Evolutionary conservation across 2,113 vertebrate species (phyloP).

Genomic region (Amphiprion percula): DNA sequence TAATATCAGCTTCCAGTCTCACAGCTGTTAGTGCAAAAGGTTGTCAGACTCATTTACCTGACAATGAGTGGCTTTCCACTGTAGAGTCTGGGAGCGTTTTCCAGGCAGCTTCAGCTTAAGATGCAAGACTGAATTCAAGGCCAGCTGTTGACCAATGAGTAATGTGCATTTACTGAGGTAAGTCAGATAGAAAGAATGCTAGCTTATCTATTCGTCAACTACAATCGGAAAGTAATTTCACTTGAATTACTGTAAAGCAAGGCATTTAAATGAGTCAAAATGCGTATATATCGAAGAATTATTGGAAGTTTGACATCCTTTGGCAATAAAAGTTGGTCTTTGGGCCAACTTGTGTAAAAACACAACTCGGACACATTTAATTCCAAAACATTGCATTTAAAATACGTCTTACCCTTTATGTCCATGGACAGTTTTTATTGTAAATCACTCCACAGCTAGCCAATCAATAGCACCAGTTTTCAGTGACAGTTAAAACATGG

Average conservation of each 20-base stretch:
- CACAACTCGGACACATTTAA: neutral
- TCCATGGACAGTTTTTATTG: too few relatives aligned
- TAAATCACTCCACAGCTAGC: neutral
- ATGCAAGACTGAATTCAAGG: conserved; percentile 5
- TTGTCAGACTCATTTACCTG: conserved; percentile 32
- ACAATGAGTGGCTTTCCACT: neutral
- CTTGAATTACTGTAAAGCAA: neutral
- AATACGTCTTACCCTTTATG: neutral
- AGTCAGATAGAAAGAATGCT: conserved; percentile 6
- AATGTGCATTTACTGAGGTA: neutral
- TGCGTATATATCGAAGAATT: neutral
- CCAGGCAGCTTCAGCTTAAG: neutral
- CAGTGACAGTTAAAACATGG: conserved; percentile 2
- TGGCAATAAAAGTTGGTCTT: neutral
- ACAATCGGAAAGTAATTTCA: neutral
- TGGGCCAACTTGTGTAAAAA: neutral
- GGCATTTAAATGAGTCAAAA: neutral
- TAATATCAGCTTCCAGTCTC: conserved; percentile 28
- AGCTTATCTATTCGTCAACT: neutral
- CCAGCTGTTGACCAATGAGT: conserved; percentile 11
- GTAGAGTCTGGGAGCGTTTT: conserved; percentile 50
- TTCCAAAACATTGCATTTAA: neutral
- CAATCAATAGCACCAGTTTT: neutral
- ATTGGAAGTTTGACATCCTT: neutral
- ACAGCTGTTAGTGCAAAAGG: conserved; percentile 19